Base-by-base conservation (phyloP, 1,140 invertebrate species). In the Drosophila subpulchrella region DNA sequence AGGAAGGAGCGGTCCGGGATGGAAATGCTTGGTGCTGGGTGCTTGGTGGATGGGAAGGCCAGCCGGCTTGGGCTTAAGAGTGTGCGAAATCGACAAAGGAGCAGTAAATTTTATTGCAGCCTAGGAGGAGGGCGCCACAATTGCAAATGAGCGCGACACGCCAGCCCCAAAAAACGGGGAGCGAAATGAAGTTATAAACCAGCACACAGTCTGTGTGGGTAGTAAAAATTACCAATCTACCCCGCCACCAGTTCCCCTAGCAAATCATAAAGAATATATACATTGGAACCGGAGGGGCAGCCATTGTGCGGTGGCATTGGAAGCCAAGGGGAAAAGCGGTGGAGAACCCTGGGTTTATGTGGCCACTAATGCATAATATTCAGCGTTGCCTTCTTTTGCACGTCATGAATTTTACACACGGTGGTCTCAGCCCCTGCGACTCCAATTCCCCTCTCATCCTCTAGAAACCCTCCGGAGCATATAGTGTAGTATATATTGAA, bases 141-240 rank as follows among this genome's bases (percentile, higher is more conserved):
- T 86, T 86, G 83, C 79, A 86, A 86, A 86, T 88, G 83, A 86
- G 63, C 63, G 78, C 78, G 83, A 79, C 82, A 86, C 78, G 82
- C 83, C 78, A 85, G 60, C 57, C 41, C 68, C 62, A 48, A 75
- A 78, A 66, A 66, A 63, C 36, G 51, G 71, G 51, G 32, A 74
- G 48, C 38, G 70, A 88, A 86, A 86, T 86, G 66, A 88, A 86
- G 83, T 82, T 88, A 86, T 86, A 86, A 86, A 82, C 75, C 83
- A 63, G 8, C 32, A 38, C 60, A 75, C 73, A 71, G 74, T 54
- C 78, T 65, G 58, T 54, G 83, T 51, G 61, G 82, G 81, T 60
- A 47, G 46, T 84, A 81, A 86, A 86, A 81, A 70, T 77, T 80
- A 68, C 56, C 63, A 76, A 76, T 63, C 50, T 53, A 46, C 59